Percentiles rank a stretch among this genome's conserved stretches.
Conservation (phyloP, 2,888 invertebrate genomes). For the Megamerina dolium region DNA sequence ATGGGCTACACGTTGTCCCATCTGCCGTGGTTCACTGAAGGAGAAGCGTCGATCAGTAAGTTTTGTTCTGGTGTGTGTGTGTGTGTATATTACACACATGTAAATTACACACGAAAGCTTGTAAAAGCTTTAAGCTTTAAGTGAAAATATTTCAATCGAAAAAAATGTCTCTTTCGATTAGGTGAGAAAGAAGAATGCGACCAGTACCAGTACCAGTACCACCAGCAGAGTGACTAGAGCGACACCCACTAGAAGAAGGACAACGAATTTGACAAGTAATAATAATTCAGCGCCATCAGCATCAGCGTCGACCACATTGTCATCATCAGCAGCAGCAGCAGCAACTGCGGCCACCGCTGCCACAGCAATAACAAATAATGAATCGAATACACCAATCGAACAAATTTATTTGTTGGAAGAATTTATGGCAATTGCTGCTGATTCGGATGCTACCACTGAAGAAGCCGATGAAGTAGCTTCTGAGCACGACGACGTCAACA, state of each 20-base stretch:
- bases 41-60: slow-evolving; percentile 19
- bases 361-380: no score
- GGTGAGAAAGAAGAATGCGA: slow-evolving; percentile 8
- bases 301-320: neutral
- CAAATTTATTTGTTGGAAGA: slow-evolving; percentile 17
- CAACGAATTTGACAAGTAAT: no score
- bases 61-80: slow-evolving; percentile 1
- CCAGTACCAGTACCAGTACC: neutral
- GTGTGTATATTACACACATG: neutral
- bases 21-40: slow-evolving; percentile 18
- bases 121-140: neutral
- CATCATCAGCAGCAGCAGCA: neutral
- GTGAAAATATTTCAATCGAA: neutral
- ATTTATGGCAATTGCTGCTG: slow-evolving; percentile 18
- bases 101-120: neutral
- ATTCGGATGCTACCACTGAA: neutral
- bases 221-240: no score
- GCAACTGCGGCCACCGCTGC: neutral
- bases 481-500: slow-evolving; percentile 4
- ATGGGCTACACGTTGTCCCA: slow-evolving; percentile 25
- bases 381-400: no score
- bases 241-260: no score
- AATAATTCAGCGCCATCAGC: neutral
- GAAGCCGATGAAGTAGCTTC: neutral
- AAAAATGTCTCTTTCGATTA: slow-evolving; percentile 18